Conservation (phyloP, 2,888 invertebrate genomes). For the Chrysodeixis includens region DNA sequence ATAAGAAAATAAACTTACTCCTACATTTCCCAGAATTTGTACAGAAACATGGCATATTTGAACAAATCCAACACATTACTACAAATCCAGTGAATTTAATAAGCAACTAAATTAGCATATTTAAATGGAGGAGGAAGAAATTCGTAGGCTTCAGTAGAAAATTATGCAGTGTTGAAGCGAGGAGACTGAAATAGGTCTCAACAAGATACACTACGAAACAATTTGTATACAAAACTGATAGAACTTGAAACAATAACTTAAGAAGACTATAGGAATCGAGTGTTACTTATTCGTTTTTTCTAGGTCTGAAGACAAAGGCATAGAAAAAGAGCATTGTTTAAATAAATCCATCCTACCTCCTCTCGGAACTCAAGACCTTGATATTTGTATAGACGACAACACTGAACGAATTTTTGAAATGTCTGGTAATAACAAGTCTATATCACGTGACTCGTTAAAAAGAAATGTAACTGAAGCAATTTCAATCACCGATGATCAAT, state of each 20-base stretch:
- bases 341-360: too few relatives aligned
- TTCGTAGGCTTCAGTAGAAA: slow-evolving; percentile 55
- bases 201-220: slow-evolving; percentile 11
- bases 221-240: slow-evolving; percentile 2
- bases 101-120: slow-evolving; percentile 55
- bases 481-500: too few relatives aligned
- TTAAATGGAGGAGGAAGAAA: slow-evolving; percentile 56
- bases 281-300: not conserved
- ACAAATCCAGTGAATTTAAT: slow-evolving; percentile 56
- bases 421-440: too few relatives aligned
- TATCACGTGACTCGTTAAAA: too few relatives aligned
- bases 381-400: too few relatives aligned
- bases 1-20: not conserved
- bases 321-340: too few relatives aligned
- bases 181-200: slow-evolving; percentile 28
- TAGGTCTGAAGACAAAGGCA: not conserved
- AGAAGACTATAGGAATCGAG: not conserved
- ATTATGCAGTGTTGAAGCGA: slow-evolving; percentile 55
- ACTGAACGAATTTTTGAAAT: too few relatives aligned
- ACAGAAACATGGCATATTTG: slow-evolving; percentile 19
- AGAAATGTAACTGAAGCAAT: too few relatives aligned
- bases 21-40: not conserved
- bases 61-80: slow-evolving; percentile 27
- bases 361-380: too few relatives aligned
- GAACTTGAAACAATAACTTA: not conserved